phyloP scores from a whole-genome alignment of 2,797 vertebrate species.

The Enteromius radiatus region DNA sequence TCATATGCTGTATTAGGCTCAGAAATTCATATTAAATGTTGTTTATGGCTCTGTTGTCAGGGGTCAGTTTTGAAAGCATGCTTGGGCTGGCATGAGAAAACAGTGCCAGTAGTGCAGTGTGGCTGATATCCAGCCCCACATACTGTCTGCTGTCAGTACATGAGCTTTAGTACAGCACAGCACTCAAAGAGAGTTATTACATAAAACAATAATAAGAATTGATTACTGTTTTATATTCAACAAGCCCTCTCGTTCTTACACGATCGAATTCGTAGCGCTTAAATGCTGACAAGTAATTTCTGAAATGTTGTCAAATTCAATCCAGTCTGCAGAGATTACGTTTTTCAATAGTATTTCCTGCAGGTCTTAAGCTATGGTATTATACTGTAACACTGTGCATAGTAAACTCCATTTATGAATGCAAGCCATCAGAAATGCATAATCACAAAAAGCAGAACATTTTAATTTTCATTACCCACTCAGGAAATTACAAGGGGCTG shows the following conservation, averaged over 20 bases:
- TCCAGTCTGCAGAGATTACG: slow-evolving; percentile 6
- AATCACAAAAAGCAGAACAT: slow-evolving; percentile 17
- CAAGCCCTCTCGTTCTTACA: neutral
- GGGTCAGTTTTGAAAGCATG: slow-evolving; percentile 28
- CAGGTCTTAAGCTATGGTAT: slow-evolving; percentile 11
- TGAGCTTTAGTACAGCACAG: slow-evolving; percentile 67
- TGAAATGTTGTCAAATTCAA: slow-evolving; percentile 28
- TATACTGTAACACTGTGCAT: neutral
- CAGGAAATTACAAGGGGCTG: slow-evolving; percentile 14
- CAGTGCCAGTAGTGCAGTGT: slow-evolving; percentile 74
- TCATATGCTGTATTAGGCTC: neutral
- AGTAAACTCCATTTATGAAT: slow-evolving; percentile 18
- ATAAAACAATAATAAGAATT: slow-evolving; percentile 15
- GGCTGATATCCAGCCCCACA: slow-evolving; percentile 74
- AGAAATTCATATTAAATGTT: neutral
- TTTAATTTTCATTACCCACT: slow-evolving; percentile 6
- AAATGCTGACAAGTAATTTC: slow-evolving; percentile 23
- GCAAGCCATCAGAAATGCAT: neutral
- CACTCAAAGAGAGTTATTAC: slow-evolving; percentile 1
- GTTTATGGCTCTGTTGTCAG: slow-evolving; percentile 35
- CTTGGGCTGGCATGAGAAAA: slow-evolving; percentile 64
- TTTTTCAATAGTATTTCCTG: slow-evolving; percentile 4
- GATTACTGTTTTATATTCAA: slow-evolving; percentile 14
- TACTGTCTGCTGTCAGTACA: slow-evolving; percentile 69
- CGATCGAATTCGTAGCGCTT: slow-evolving; percentile 5